Evolutionary conservation across 2,888 invertebrate species (phyloP).

Genomic region (Encarsia formosa): DNA sequence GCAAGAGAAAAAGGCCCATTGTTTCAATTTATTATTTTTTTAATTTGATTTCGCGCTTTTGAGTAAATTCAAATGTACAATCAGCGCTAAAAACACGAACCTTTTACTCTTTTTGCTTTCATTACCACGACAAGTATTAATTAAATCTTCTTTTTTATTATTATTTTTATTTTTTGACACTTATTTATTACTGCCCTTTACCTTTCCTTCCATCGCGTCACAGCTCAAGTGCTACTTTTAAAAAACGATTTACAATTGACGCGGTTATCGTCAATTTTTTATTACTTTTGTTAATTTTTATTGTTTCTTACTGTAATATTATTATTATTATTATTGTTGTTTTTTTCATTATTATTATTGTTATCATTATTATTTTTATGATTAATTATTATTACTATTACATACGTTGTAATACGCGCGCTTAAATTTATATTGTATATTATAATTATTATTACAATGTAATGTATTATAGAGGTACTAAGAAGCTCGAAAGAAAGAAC

Average conservation of each 20-base stretch:
- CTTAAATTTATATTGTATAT: slow-evolving; percentile 21
- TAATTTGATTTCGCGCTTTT: not conserved
- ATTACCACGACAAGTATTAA: not conserved
- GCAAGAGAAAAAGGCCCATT: slow-evolving; percentile 16
- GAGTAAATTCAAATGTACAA: not conserved
- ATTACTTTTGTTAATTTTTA: slow-evolving; percentile 12
- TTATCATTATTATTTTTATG: slow-evolving; percentile 21
- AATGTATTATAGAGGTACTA: slow-evolving; percentile 28
- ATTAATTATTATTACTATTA: slow-evolving; percentile 20
- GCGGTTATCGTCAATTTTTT: slow-evolving; percentile 11
- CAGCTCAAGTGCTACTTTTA: slow-evolving; percentile 27
- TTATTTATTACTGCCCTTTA: slow-evolving; percentile 26
- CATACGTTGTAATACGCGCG: slow-evolving; percentile 25
- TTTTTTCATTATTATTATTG: not conserved
- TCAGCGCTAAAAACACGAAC: slow-evolving; percentile 7
- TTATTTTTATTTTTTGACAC: slow-evolving; percentile 23
- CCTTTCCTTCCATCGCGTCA: slow-evolving; percentile 28
- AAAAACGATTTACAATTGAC: slow-evolving; percentile 23
- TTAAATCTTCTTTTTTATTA: slow-evolving; percentile 3
- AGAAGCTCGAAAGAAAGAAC: slow-evolving; percentile 31
- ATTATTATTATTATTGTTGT: not conserved
- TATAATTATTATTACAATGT: slow-evolving; percentile 23
- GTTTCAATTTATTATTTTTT: slow-evolving; percentile 10
- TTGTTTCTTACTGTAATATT: slow-evolving; percentile 11
- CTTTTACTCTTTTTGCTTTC: slow-evolving; percentile 1